phyloP scores from a whole-genome alignment of 2,888 invertebrate species.

The Thymelicus lineola region DNA sequence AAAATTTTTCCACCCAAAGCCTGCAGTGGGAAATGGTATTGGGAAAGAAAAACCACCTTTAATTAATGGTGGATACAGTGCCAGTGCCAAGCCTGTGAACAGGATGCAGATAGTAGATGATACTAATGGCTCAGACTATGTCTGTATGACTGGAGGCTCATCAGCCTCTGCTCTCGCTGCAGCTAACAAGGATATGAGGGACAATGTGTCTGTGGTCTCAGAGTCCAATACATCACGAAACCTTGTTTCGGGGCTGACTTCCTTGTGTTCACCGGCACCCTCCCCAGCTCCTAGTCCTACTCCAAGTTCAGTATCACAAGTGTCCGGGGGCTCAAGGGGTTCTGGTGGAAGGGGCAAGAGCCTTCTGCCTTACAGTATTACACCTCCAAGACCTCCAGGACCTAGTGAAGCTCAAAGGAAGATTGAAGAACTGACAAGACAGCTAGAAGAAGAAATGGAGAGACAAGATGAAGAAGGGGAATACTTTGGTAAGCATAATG shows the following conservation, averaged over 20 bases:
- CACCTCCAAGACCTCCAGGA: conserved; percentile 94
- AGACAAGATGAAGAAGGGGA: conserved; percentile 97
- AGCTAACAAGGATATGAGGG: conserved; percentile 76
- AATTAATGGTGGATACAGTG: conserved; percentile 65
- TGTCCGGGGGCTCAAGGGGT: conserved; percentile 85
- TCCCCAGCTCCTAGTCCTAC: conserved; percentile 88
- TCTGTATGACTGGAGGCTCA: conserved; percentile 92
- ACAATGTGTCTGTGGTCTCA: conserved; percentile 70
- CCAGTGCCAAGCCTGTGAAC: conserved; percentile 60
- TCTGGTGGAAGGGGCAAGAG: conserved; percentile 87
- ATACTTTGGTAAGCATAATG: conserved; percentile 93
- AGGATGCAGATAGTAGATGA: conserved; percentile 87
- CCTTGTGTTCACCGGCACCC: conserved; percentile 81
- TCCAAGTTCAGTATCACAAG: conserved; percentile 85
- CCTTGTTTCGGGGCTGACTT: conserved; percentile 73
- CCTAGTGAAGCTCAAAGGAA: conserved; percentile 97
- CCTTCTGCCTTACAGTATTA: conserved; percentile 93
- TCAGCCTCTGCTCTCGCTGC: conserved; percentile 76
- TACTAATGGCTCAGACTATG: conserved; percentile 92
- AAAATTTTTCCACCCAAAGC: conserved; percentile 85
- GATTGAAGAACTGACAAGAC: conserved; percentile 95
- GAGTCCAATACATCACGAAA: conserved; percentile 73
- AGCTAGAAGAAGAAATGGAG: conserved; percentile 98
- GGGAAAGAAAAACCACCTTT: conserved; percentile 67
- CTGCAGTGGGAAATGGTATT: conserved; percentile 84